Percentiles rank a stretch among this genome's conserved stretches.
Conservation (phyloP, 1,140 invertebrate genomes). For the Cryptotermes secundus region DNA sequence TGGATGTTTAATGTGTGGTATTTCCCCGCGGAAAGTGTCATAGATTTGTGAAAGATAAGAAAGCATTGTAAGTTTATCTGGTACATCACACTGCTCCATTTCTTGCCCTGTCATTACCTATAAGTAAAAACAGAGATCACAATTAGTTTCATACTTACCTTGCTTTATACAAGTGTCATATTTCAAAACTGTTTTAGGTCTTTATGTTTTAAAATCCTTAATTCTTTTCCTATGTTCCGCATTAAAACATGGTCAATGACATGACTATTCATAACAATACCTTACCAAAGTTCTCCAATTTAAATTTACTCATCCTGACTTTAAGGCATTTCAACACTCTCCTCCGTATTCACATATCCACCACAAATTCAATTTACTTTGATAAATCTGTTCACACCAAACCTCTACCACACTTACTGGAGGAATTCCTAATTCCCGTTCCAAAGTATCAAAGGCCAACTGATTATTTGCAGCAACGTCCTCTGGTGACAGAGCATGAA, state of each 20-base stretch:
- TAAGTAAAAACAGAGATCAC: constrained; percentile 32
- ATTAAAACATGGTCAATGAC: too few relatives aligned
- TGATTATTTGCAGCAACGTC: constrained; percentile 71
- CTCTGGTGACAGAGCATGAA: constrained; percentile 62
- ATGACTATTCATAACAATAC: too few relatives aligned
- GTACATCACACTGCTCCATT: constrained; percentile 67
- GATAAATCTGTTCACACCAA: neutral
- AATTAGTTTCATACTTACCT: neutral
- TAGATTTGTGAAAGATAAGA: constrained; percentile 87
- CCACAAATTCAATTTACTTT: too few relatives aligned
- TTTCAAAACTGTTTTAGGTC: too few relatives aligned
- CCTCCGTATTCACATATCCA: neutral
- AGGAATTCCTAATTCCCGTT: constrained; percentile 71
- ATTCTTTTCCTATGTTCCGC: too few relatives aligned
- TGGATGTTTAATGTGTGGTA: constrained; percentile 76
- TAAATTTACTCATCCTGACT: neutral
- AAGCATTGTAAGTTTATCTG: constrained; percentile 75
- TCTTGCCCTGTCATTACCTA: constrained; percentile 78
- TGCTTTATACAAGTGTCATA: too few relatives aligned
- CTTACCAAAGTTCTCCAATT: too few relatives aligned
- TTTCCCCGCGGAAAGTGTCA: constrained; percentile 78
- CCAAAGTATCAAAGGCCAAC: constrained; percentile 76
- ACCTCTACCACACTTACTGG: constrained; percentile 54
- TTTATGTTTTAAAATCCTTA: too few relatives aligned
- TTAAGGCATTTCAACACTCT: neutral